Percentiles rank a stretch among this genome's conserved stretches.
Conservation (phyloP, 2,797 vertebrate species). For the Spondyliosoma cantharus region DNA sequence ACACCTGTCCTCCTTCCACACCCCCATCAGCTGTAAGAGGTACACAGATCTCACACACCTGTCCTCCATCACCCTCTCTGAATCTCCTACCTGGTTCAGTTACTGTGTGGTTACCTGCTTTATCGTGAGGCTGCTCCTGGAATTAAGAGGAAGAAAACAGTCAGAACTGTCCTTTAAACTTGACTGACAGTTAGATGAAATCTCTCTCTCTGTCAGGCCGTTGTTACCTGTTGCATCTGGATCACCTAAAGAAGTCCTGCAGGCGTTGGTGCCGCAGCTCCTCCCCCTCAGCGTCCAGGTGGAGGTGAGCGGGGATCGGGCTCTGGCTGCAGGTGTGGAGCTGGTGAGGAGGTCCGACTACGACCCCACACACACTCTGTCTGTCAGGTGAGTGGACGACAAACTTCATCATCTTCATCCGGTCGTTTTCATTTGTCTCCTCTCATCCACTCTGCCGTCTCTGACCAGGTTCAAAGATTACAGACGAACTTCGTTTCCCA, state of each 20-base stretch:
- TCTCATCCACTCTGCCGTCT: not conserved
- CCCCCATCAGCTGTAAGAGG: too few relatives aligned
- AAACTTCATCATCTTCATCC: not conserved
- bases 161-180: not conserved
- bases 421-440: not conserved
- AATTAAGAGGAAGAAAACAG: not conserved
- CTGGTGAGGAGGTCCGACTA: constrained; percentile 87
- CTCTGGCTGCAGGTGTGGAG: constrained; percentile 87
- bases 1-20: not conserved
- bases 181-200: not conserved
- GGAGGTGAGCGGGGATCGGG: constrained; percentile 72
- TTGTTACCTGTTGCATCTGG: not conserved
- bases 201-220: not conserved
- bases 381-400: constrained; percentile 77
- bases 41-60: too few relatives aligned
- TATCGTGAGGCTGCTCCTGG: not conserved
- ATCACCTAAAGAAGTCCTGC: constrained; percentile 71
- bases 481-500: constrained; percentile 47
- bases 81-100: not conserved
- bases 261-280: constrained; percentile 53
- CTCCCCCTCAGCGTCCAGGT: constrained; percentile 37
- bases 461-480: constrained; percentile 64
- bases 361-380: constrained; percentile 84
- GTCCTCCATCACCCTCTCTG: too few relatives aligned
- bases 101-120: too few relatives aligned